A percentile compares a stretch with the other conserved stretches of the same genome.
phyloP scores from a whole-genome alignment of 2,797 vertebrate species.

The Gobionotothen gibberifrons region DNA sequence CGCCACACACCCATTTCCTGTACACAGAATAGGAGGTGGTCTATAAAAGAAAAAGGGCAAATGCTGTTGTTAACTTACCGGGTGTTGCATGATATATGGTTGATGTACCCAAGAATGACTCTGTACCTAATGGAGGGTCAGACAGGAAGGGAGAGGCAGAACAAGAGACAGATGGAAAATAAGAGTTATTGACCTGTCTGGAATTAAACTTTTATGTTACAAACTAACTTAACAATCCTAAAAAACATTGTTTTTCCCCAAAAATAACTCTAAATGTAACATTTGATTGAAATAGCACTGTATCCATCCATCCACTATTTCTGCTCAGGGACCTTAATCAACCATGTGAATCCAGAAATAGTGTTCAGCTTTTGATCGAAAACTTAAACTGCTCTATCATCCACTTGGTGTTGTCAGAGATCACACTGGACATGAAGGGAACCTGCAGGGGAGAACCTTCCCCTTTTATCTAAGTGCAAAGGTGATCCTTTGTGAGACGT shows the following conservation, averaged over 20 bases:
- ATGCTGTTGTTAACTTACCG: constrained; percentile 86
- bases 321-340: background rate
- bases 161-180: constrained; percentile 14
- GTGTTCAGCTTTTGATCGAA: constrained; percentile 9
- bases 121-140: constrained; percentile 87
- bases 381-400: background rate
- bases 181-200: constrained; percentile 19
- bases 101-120: constrained; percentile 99
- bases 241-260: background rate
- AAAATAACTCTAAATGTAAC: constrained; percentile 1
- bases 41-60: constrained; percentile 2
- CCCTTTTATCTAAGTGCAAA: background rate
- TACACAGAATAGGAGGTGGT: constrained; percentile 38
- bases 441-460: background rate
- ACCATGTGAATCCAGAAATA: constrained; percentile 17
- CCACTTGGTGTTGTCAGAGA: background rate
- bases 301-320: background rate
- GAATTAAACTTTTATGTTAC: constrained; percentile 6
- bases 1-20: constrained; percentile 71
- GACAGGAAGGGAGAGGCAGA: constrained; percentile 34
- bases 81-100: constrained; percentile 98
- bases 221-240: constrained; percentile 7
- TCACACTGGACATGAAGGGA: background rate
- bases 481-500: background rate
- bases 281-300: background rate